Base-by-base conservation (phyloP, 1,140 invertebrate species). In the Elysia chlorotica region DNA sequence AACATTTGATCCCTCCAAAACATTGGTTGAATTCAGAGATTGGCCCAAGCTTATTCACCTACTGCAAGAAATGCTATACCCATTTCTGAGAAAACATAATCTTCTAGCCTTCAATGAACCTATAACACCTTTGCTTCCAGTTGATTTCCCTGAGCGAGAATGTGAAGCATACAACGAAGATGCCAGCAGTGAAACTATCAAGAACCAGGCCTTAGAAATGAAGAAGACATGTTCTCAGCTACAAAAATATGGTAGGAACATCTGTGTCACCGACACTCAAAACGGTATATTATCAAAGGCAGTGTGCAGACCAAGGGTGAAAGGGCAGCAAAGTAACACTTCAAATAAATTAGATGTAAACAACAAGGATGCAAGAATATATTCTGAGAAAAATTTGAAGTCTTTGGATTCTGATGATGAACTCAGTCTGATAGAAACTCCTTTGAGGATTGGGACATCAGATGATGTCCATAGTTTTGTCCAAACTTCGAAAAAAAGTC, bases 1-100 rank as follows among this genome's bases (percentile, higher is more conserved):
- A 2, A 87, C 83, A 54, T 85, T 88, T 75, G 88, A 89, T 71
- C 85, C 88, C 31, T 86, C 85, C 25, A 89, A 91, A 81, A 89
- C 87, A 59, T 73, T 88, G 31, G 84, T 92, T 23, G 90, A 91
- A 84, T 92, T 93, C 79, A 89, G 88, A 82, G 87, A 91, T 69
- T 91, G 90, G 89, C 83, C 88, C 37, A 73, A 83, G 61, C 79
- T 92, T n/a, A 82, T 86, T 19, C 82, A 84, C 65, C 86, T 89
- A 57, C 76, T 92, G 38, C 88, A 91, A 71, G 89, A 89, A 80
- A 76, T 89, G 59, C 70, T 91, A 4, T 67, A 77, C 3, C 81
- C 77, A 56, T 88, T 87, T 74, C 57, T 85, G 4, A 77, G 76
- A 56, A 77, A 74, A 65, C 79, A 86, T 62, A 83, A 80, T 62